These are phyloP conservation scores for Eunapius fragilis DNA, from an alignment of 37 sponge, comb jelly and placozoan species.

Conservation along the genomic window DNA sequence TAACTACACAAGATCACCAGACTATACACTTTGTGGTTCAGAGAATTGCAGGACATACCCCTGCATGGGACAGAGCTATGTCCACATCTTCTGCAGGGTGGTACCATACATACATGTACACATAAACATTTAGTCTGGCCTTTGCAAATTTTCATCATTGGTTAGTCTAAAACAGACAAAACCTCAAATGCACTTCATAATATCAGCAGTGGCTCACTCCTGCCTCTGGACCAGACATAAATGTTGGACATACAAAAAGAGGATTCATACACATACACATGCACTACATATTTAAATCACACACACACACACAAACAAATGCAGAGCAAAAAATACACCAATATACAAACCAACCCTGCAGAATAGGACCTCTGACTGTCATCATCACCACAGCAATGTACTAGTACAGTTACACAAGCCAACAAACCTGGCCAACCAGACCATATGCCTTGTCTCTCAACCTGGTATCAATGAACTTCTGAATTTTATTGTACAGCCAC, in stretches of 20 bases:
- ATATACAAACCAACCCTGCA: not conserved
- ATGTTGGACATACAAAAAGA: not conserved
- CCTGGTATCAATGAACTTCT: constrained; percentile 55
- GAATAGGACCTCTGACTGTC: not conserved
- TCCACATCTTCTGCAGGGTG: not conserved
- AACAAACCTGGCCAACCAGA: constrained; percentile 79
- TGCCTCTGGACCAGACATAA: not conserved
- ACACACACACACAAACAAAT: not conserved
- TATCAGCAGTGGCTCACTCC: not conserved
- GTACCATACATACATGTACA: not conserved
- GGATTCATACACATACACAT: not conserved
- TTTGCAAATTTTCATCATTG: not conserved
- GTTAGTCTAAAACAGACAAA: not conserved
- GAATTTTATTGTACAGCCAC: constrained; percentile 85
- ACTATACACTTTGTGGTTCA: not conserved
- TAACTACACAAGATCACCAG: not conserved
- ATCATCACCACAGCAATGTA: not conserved
- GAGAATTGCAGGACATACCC: not conserved
- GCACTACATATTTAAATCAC: not conserved
- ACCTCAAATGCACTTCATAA: not conserved
- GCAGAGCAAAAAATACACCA: not conserved
- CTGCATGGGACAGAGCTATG: not conserved
- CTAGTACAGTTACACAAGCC: not conserved
- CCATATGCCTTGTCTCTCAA: constrained; percentile 58
- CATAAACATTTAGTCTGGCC: not conserved